phyloP scores from a whole-genome alignment of 2,797 vertebrate species.

The Neoniphon sammara region DNA sequence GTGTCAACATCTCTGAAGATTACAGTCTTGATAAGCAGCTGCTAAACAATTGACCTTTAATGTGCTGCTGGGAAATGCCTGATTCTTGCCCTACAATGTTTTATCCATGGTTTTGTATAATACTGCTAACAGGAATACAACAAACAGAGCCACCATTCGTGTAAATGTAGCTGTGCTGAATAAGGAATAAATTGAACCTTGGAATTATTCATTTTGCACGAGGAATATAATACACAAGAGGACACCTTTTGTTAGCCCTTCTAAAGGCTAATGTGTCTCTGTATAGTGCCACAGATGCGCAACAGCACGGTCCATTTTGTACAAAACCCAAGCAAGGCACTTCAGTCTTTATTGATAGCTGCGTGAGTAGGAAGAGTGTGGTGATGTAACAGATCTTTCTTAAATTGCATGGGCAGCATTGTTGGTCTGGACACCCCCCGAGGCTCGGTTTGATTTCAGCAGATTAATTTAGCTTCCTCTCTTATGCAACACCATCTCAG shows the following conservation, averaged over 20 bases:
- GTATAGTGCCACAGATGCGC: conserved; percentile 19
- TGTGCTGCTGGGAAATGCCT: no score
- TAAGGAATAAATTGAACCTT: conserved; percentile 33
- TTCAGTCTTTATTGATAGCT: conserved; percentile 68
- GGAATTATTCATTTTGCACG: conserved; percentile 25
- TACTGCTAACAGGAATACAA: not conserved
- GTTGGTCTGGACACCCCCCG: conserved; percentile 68
- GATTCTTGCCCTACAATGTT: not conserved
- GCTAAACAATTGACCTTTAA: not conserved
- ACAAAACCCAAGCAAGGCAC: conserved; percentile 59
- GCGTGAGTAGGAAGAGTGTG: conserved; percentile 58
- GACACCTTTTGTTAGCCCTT: conserved; percentile 56
- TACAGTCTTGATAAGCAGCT: not conserved
- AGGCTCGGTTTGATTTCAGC: conserved; percentile 78
- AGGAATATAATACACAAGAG: conserved; percentile 54
- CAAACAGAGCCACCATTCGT: conserved; percentile 34
- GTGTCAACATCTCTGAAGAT: not conserved
- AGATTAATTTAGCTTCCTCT: conserved; percentile 79
- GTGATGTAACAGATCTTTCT: conserved; percentile 78
- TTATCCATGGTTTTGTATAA: not conserved
- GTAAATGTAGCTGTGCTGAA: conserved; percentile 26
- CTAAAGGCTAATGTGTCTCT: conserved; percentile 44
- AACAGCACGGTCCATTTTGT: conserved; percentile 50
- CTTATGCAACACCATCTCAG: conserved; percentile 77
- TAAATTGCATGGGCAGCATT: conserved; percentile 76